These are phyloP conservation scores for Enteromius anoplus DNA, from an alignment of 2,797 vertebrate genomes.

Conservation along the genomic window DNA sequence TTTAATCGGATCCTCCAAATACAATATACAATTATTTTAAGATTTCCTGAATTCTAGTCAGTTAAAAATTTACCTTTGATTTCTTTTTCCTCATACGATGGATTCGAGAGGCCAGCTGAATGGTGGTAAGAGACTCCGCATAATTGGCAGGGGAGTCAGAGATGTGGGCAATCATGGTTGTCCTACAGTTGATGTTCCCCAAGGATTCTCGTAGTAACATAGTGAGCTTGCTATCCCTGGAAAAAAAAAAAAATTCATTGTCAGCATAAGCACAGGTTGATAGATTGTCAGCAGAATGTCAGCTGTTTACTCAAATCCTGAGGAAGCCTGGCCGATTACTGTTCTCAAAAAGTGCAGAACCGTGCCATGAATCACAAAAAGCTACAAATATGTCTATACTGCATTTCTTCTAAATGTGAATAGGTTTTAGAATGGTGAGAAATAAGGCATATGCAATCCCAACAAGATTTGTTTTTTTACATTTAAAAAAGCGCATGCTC, in stretches of 20 bases:
- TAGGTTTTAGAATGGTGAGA: not conserved
- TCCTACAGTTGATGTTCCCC: conserved; percentile 92
- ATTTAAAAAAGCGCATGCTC: conserved; percentile 12
- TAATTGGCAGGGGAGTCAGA: conserved; percentile 89
- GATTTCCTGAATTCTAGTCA: conserved; percentile 59
- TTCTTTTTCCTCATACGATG: conserved; percentile 97
- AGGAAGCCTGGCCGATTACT: conserved; percentile 27
- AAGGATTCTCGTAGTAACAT: conserved; percentile 95
- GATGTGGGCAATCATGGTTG: conserved; percentile 98
- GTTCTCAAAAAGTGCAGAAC: conserved; percentile 19
- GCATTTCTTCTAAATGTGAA: conserved; percentile 11
- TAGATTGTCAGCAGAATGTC: conserved; percentile 28
- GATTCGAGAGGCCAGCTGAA: conserved; percentile 96
- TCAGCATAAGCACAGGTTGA: conserved; percentile 63
- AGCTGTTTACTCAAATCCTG: conserved; percentile 22
- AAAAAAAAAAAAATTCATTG: conserved; percentile 63
- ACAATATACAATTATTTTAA: conserved; percentile 63
- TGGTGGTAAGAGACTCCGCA: conserved; percentile 91
- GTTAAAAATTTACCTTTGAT: conserved; percentile 85
- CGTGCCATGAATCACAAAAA: conserved; percentile 11
- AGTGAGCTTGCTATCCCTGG: conserved; percentile 96
- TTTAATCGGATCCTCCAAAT: not conserved
- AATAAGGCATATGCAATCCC: not conserved
- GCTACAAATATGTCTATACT: conserved; percentile 13
- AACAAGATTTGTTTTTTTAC: not conserved